Conservation (phyloP, 2,888 invertebrate species). For the Sarcophaga variegata region DNA sequence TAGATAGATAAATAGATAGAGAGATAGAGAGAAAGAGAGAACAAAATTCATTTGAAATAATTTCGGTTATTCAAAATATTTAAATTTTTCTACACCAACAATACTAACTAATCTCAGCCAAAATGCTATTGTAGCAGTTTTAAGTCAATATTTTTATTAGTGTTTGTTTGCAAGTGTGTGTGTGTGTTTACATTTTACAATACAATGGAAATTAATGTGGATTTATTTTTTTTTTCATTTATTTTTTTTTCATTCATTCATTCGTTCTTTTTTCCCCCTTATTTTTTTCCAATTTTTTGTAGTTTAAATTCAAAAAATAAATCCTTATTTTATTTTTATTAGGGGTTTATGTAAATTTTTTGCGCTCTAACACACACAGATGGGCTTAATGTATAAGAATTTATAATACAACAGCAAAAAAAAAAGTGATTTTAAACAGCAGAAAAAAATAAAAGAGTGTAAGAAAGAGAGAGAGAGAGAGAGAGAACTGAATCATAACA, state of each 20-base stretch:
- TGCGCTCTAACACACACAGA: slow-evolving; percentile 5
- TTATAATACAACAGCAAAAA: background rate
- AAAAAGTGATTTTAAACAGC: background rate
- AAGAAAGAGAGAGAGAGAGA: background rate
- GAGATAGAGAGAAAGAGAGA: too few relatives aligned
- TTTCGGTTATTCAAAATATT: too few relatives aligned
- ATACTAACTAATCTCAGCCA: too few relatives aligned
- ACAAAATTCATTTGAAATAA: too few relatives aligned
- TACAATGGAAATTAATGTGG: too few relatives aligned
- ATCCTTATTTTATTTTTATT: slow-evolving; percentile 67
- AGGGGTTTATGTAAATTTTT: slow-evolving; percentile 62
- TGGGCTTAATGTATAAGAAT: background rate
- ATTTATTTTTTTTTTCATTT: slow-evolving; percentile 12
- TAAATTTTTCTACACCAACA: too few relatives aligned
- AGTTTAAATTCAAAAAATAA: slow-evolving; percentile 17
- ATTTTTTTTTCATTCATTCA: slow-evolving; percentile 7
- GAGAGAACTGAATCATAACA: slow-evolving; percentile 33
- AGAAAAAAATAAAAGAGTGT: background rate
- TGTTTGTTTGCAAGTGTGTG: too few relatives aligned
- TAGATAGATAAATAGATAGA: too few relatives aligned
- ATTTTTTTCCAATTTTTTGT: background rate
- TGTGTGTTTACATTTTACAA: too few relatives aligned
- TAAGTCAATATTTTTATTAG: too few relatives aligned
- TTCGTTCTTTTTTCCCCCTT: background rate
- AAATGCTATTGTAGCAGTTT: too few relatives aligned